These are phyloP conservation scores for Drosophila cardini DNA, from an alignment of 1,140 invertebrate genomes.

Conservation along the genomic window DNA sequence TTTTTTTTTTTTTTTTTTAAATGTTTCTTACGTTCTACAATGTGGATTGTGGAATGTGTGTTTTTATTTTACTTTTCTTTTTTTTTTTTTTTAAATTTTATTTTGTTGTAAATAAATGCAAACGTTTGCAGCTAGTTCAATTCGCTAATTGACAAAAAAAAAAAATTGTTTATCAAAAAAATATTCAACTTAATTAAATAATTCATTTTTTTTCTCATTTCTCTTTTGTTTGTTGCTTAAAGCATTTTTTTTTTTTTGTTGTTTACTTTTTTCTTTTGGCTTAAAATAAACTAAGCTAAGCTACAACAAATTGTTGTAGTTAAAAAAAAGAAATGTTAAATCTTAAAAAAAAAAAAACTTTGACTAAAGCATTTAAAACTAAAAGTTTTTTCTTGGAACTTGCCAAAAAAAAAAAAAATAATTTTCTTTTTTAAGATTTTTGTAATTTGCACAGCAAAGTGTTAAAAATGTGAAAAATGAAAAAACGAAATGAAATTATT, in stretches of 20 bases:
- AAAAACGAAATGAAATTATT: constrained; percentile 15
- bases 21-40: constrained; percentile 10
- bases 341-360: constrained; percentile 43
- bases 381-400: constrained; percentile 21
- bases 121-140: constrained; percentile 69
- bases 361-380: constrained; percentile 60
- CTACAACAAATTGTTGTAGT: constrained; percentile 6
- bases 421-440: neutral
- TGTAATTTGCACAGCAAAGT: constrained; percentile 57
- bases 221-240: constrained; percentile 45
- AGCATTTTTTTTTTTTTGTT: constrained; percentile 39
- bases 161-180: neutral
- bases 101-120: constrained; percentile 67
- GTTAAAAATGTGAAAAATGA: constrained; percentile 12
- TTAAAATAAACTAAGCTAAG: constrained; percentile 3
- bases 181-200: neutral
- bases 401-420: constrained; percentile 11
- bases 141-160: constrained; percentile 35
- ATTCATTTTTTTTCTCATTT: constrained; percentile 29
- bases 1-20: constrained; percentile 15
- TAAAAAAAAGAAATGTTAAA: constrained; percentile 26
- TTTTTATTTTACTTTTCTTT: no score
- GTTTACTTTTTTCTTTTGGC: neutral
- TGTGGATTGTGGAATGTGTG: constrained; percentile 4
- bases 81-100: no score